Evolutionary conservation across 1,140 invertebrate species (phyloP), one percentile per base, ranked within the genome.

Genomic region (Brachionus koreanus): DNA sequence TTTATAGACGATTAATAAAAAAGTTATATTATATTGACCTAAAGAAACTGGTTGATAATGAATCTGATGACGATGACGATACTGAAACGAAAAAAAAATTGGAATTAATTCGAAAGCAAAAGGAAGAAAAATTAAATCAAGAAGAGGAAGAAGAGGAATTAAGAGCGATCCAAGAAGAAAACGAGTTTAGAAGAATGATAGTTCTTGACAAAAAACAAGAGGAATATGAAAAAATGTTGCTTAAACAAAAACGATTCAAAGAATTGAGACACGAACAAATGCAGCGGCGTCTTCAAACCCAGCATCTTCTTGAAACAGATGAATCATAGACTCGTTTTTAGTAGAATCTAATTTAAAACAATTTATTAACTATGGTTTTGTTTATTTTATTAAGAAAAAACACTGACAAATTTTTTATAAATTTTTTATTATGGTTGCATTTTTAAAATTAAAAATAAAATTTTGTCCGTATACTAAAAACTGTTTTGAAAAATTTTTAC

Each of bases 241-340:
- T 61, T 0, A 77, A 49, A 37, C 74, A 77, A 29, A 61, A 52
- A 16, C n/a, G 74, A 9, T 77, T 77, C 4, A 61, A 61, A 52
- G 74, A 77, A 42, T 29, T 77, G 25, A 33, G 33, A 19, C 42
- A 77, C 16, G 74, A 77, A 61, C 74, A 77, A 37, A 77, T 77
- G 39, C 65, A 69, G n/a, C 33, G 65, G 16, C 33, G 65, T 39
- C 35, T 69, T 3, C 65, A 69, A 23, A 39, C 65, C 19, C 65
- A 69, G 16, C 37, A 39, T 69, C 16, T 69, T n/a, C 16, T 69
- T 4, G 65, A 69, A 37, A 16, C 29, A 5, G 13, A 69, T 69
- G 65, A 69, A 69, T 4, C 12, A 7, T 39, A 39, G 37, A 16
- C 16, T 69, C 5, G 16, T 6, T 19, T 19, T 42, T 16, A 29